These are phyloP conservation scores for Bombus superbus DNA, from an alignment of 1,140 invertebrate genomes.

Conservation along the genomic window DNA sequence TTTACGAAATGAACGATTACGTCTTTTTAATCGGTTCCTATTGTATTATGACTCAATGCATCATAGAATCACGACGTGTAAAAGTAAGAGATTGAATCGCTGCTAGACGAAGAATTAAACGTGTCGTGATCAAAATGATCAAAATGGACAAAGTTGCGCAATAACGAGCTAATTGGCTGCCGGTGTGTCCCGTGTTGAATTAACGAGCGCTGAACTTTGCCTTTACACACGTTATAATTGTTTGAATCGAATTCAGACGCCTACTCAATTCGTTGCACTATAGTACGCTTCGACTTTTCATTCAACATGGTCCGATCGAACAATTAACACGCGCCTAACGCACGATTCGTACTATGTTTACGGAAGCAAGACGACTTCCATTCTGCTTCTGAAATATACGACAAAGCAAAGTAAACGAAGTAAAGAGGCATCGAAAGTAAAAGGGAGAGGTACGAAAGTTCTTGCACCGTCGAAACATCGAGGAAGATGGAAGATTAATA, in stretches of 20 bases:
- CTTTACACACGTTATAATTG: conserved; percentile 20
- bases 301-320: conserved; percentile 38
- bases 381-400: neutral
- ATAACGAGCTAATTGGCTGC: neutral
- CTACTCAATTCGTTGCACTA: conserved; percentile 36
- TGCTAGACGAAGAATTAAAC: neutral
- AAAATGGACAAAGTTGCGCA: neutral
- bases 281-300: conserved; percentile 42
- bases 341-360: neutral
- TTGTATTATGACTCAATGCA: neutral
- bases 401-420: neutral
- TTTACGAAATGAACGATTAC: neutral
- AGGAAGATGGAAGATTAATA: neutral
- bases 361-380: neutral
- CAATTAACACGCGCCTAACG: neutral
- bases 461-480: neutral
- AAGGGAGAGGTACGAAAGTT: neutral
- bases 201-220: conserved; percentile 59
- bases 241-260: conserved; percentile 48
- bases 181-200: neutral
- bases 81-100: no score
- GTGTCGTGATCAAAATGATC: neutral
- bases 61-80: no score
- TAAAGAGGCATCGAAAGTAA: neutral
- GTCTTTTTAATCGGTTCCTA: neutral